Evolutionary conservation across 1,140 invertebrate genomes (phyloP).

Genomic region (Lasaia peninsularis): DNA sequence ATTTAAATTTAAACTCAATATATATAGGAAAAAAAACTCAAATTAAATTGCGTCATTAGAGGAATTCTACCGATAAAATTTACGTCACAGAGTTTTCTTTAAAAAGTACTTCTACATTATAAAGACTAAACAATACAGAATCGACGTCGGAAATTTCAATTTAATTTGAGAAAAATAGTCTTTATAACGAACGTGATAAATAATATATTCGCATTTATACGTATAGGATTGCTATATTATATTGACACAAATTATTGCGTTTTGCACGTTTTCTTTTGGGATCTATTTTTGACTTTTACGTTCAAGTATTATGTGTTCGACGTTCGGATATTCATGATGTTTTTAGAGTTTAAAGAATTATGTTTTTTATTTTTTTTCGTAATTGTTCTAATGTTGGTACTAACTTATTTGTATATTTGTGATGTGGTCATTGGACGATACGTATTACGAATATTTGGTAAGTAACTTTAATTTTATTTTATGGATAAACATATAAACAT

Average conservation of each 20-base stretch:
- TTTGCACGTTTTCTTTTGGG: not conserved
- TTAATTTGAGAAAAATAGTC: not conserved
- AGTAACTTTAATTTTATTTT: constrained; percentile 28
- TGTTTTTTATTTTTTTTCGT: constrained; percentile 43
- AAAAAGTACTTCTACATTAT: not conserved
- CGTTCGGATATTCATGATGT: constrained; percentile 26
- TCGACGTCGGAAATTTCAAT: not conserved
- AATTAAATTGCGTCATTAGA: not conserved
- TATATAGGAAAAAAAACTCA: not conserved
- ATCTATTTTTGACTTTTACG: not conserved
- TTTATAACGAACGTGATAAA: not conserved
- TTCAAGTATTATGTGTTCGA: constrained; percentile 3
- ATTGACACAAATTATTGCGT: constrained; percentile 1
- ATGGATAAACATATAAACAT: too few species aligned
- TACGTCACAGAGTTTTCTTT: constrained; percentile 3
- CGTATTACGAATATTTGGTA: constrained; percentile 48
- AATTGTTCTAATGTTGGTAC: constrained; percentile 35
- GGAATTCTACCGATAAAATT: constrained; percentile 17
- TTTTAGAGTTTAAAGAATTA: constrained; percentile 41
- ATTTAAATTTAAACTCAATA: constrained; percentile 15
- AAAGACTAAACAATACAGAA: not conserved
- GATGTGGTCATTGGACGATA: constrained; percentile 43
- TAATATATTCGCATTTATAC: not conserved
- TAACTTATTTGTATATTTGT: constrained; percentile 48
- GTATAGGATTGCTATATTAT: not conserved